Conservation (phyloP, 1,140 invertebrate genomes). For the Triops cancriformis region DNA sequence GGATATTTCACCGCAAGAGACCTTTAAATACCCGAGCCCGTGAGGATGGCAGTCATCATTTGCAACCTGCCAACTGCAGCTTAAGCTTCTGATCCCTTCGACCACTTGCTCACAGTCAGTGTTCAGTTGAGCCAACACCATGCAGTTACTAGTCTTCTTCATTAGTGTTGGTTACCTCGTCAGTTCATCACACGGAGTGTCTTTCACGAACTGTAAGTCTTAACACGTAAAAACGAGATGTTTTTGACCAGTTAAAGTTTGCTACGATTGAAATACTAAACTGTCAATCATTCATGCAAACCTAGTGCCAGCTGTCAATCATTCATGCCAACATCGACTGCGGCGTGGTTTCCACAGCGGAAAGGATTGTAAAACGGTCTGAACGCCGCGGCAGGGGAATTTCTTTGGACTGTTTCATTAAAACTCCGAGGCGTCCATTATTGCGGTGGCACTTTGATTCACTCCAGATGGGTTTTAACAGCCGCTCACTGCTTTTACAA, state of each 20-base stretch:
- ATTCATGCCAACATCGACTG: background rate
- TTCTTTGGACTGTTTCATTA: constrained; percentile 31
- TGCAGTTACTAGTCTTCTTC: background rate
- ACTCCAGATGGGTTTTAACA: constrained; percentile 65
- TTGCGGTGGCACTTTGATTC: constrained; percentile 50
- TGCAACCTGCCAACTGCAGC: background rate
- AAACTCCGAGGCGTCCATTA: constrained; percentile 20
- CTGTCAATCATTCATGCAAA: background rate
- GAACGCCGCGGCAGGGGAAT: constrained; percentile 24
- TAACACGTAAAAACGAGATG: too few species aligned
- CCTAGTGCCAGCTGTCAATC: too few species aligned
- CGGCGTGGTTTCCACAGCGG: background rate
- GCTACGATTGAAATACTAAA: background rate
- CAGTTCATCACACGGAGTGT: background rate
- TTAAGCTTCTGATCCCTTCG: background rate
- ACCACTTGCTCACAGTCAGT: background rate
- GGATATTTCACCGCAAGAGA: background rate
- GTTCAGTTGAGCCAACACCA: background rate
- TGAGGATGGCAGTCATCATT: background rate
- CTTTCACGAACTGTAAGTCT: background rate
- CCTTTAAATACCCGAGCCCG: background rate
- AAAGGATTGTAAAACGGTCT: constrained; percentile 28
- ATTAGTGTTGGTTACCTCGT: background rate
- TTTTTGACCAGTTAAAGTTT: background rate
- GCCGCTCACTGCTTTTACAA: constrained; percentile 81